Evolutionary conservation across 1,140 invertebrate species (phyloP).

Genomic region (Nasonia longicornis): DNA sequence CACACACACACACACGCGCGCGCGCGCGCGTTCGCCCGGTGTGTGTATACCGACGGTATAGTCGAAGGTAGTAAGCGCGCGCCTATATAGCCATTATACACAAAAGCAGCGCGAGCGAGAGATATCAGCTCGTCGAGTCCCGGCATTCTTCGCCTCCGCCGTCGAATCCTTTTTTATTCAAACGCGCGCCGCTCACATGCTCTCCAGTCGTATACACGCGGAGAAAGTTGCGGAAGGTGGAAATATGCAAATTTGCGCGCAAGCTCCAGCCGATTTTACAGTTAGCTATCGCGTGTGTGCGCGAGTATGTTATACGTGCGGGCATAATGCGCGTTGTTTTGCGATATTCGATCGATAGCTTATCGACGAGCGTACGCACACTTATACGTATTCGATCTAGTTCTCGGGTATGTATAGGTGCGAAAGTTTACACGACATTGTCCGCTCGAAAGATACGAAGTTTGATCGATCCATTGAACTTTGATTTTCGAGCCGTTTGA

Average conservation of each 20-base stretch:
- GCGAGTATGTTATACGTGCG: not conserved
- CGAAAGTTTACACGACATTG: not conserved
- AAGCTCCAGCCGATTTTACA: constrained; percentile 11
- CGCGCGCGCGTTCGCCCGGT: too few species aligned
- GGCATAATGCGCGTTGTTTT: not conserved
- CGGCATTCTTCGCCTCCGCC: not conserved
- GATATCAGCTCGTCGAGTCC: not conserved
- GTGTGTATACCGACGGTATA: not conserved
- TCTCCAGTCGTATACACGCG: not conserved
- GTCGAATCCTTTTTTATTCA: constrained; percentile 22
- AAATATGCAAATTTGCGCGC: constrained; percentile 37
- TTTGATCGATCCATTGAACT: not conserved
- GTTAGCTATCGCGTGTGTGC: not conserved
- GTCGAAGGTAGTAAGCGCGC: not conserved
- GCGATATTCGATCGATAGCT: not conserved
- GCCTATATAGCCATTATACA: not conserved
- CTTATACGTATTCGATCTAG: too few species aligned
- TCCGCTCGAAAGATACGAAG: not conserved
- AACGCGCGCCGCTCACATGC: not conserved
- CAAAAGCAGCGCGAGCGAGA: not conserved
- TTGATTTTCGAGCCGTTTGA: not conserved
- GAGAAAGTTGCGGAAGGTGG: constrained; percentile 39
- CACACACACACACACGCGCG: not conserved
- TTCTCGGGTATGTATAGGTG: not conserved
- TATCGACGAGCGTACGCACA: not conserved